A percentile compares a stretch with the other conserved stretches of the same genome.
Conservation (phyloP, 2,797 vertebrate genomes). For the Lates japonicus region DNA sequence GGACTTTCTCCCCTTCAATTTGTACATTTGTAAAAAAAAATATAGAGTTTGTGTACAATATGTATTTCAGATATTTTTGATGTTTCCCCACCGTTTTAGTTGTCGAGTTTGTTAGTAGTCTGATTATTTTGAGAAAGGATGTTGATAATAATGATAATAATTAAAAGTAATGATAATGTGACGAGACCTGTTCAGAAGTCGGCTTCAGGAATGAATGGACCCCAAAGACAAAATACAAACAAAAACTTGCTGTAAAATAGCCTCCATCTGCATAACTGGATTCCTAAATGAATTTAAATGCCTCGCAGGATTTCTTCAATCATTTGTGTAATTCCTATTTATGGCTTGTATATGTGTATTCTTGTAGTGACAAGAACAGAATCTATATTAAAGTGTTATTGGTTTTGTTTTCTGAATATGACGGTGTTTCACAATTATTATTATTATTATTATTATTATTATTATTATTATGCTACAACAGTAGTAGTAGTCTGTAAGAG, state of each 20-base stretch:
- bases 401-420: constrained; percentile 88
- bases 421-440: constrained; percentile 62
- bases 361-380: constrained; percentile 93
- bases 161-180: constrained; percentile 80
- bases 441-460: constrained; percentile 58
- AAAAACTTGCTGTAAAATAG: constrained; percentile 84
- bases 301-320: constrained; percentile 90
- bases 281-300: constrained; percentile 84
- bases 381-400: constrained; percentile 98
- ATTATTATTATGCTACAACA: constrained; percentile 16
- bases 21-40: constrained; percentile 90
- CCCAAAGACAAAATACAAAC: constrained; percentile 89
- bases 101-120: constrained; percentile 88
- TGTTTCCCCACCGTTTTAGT: constrained; percentile 88
- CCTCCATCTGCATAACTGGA: constrained; percentile 80
- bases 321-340: constrained; percentile 99
- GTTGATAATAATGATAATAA: constrained; percentile 71
- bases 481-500: neutral
- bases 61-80: constrained; percentile 88
- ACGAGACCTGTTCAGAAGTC: constrained; percentile 86
- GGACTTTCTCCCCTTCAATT: constrained; percentile 78
- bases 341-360: constrained; percentile 98
- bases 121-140: constrained; percentile 87
- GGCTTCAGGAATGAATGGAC: constrained; percentile 87
- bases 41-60: constrained; percentile 88